Evolutionary conservation across 2,888 invertebrate genomes (phyloP).

Genomic region (Drosophila setosimentum): DNA sequence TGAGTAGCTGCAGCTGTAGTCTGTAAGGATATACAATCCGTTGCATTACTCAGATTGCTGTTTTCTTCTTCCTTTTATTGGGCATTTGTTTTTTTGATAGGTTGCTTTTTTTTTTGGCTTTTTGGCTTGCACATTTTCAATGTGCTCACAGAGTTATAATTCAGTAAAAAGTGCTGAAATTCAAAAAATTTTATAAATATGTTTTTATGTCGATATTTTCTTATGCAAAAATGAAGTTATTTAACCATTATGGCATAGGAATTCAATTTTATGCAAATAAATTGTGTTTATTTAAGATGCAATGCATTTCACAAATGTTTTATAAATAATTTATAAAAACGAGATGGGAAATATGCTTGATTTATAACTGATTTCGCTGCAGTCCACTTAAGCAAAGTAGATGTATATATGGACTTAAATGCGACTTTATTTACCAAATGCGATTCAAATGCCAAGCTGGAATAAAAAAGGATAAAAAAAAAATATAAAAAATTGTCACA

Average conservation of each 20-base stretch:
- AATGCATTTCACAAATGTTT: not conserved
- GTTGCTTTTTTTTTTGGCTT: constrained; percentile 10
- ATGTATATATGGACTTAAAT: not conserved
- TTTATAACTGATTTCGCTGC: not conserved
- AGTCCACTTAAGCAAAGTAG: not conserved
- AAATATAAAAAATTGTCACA: constrained; percentile 49
- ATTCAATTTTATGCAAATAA: constrained; percentile 6
- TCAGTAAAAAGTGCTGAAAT: not conserved
- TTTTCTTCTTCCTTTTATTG: not conserved
- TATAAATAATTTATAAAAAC: not conserved
- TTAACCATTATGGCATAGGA: constrained; percentile 6
- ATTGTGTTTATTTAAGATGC: not conserved
- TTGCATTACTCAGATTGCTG: not conserved
- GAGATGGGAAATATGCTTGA: not conserved
- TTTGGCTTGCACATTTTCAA: constrained; percentile 19
- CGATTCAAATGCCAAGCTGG: constrained; percentile 46
- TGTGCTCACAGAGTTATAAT: constrained; percentile 11
- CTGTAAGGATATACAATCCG: not conserved
- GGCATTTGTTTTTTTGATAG: not conserved
- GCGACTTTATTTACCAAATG: constrained; percentile 49
- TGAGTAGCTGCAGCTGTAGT: not conserved
- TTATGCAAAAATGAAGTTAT: not conserved
- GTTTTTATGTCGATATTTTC: not conserved
- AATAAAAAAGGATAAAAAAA: not conserved
- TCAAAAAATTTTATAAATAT: not conserved